Conservation (phyloP, 2,888 invertebrate genomes). For the Pachydiplax longipennis region DNA sequence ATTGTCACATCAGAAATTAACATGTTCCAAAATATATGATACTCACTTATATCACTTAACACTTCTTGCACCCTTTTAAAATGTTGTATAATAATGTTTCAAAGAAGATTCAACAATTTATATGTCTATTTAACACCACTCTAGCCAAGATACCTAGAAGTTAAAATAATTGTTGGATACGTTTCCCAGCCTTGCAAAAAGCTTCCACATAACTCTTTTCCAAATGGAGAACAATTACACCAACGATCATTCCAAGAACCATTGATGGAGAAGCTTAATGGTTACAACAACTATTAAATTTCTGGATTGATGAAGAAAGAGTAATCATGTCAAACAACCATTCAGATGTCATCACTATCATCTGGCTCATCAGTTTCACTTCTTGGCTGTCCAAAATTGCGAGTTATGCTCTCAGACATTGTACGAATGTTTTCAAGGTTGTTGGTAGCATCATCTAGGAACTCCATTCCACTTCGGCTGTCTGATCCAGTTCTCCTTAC, state of each 20-base stretch:
- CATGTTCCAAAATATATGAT: slow-evolving; percentile 45
- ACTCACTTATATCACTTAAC: slow-evolving; percentile 38
- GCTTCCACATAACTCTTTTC: not conserved
- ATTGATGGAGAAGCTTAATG: not conserved
- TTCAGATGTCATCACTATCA: slow-evolving; percentile 65
- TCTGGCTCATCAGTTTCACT: slow-evolving; percentile 67
- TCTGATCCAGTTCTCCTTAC: not conserved
- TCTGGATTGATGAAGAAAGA: not conserved
- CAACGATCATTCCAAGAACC: not conserved
- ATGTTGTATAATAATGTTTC: not conserved
- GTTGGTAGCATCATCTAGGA: slow-evolving; percentile 61
- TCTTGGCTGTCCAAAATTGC: slow-evolving; percentile 77
- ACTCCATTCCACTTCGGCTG: not conserved
- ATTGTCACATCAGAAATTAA: slow-evolving; percentile 38
- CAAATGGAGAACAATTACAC: not conserved
- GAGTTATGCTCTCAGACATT: slow-evolving; percentile 77
- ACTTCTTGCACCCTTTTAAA: slow-evolving; percentile 25
- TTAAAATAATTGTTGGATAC: slow-evolving; percentile 15
- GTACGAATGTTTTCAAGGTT: slow-evolving; percentile 77
- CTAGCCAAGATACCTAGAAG: not conserved
- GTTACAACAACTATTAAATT: not conserved
- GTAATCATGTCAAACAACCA: not conserved
- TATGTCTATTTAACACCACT: slow-evolving; percentile 13
- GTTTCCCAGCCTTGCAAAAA: not conserved
- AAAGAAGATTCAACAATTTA: slow-evolving; percentile 22